A percentile compares a stretch with the other conserved stretches of the same genome.
Evolutionary conservation across 2,113 vertebrate species (phyloP).

Genomic region (Cromileptes altivelis): DNA sequence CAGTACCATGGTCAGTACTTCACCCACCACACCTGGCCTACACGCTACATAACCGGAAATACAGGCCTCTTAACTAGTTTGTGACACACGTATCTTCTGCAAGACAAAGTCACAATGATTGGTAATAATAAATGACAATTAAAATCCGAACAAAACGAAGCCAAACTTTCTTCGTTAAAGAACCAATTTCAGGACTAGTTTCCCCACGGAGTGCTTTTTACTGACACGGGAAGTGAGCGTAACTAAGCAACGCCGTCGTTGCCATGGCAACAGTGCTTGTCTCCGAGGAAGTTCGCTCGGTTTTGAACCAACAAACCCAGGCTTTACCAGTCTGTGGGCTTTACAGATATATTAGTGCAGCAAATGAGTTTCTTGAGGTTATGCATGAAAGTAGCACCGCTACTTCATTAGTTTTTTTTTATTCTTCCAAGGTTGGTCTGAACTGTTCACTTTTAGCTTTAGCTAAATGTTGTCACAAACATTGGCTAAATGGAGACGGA

Average conservation of each 20-base stretch:
- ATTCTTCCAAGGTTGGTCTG: neutral
- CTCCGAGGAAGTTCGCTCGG: conserved; percentile 41
- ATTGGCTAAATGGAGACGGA: conserved; percentile 49
- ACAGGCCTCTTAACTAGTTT: no score
- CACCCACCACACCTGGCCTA: no score
- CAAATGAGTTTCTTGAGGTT: neutral
- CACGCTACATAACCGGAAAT: no score
- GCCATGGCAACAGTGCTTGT: conserved; percentile 46
- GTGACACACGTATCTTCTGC: neutral
- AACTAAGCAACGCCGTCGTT: conserved; percentile 54
- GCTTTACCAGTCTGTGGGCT: neutral
- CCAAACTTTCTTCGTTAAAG: no score
- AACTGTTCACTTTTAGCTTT: neutral
- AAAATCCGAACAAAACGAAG: neutral
- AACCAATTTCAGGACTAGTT: conserved; percentile 8
- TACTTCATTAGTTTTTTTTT: neutral
- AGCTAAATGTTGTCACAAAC: neutral
- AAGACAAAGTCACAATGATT: neutral
- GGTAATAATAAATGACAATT: neutral
- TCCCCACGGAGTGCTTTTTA: conserved; percentile 16
- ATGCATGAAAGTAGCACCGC: neutral
- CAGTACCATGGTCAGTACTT: no score
- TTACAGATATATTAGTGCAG: neutral
- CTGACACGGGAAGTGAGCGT: conserved; percentile 70
- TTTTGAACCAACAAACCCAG: neutral